phyloP scores from a whole-genome alignment of 2,888 invertebrate species.

The Cryptus armator region DNA sequence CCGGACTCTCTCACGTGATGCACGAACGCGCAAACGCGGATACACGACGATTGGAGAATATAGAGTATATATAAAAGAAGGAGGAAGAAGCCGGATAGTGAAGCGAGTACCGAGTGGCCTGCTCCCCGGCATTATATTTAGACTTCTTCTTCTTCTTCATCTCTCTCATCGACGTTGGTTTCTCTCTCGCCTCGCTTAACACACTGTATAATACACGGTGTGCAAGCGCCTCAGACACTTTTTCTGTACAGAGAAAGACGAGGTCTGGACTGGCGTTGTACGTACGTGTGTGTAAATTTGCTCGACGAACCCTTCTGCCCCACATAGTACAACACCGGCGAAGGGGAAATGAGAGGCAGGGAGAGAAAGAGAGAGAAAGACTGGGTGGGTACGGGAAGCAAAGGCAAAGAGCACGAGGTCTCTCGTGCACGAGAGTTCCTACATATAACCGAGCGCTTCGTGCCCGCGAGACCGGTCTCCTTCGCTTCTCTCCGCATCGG shows the following conservation, averaged over 20 bases:
- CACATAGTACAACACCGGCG: conserved; percentile 60
- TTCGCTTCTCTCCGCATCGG: conserved; percentile 37
- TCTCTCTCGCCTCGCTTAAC: conserved; percentile 42
- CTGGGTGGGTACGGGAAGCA: conserved; percentile 58
- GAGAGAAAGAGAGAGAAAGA: conserved; percentile 54
- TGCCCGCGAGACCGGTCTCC: conserved; percentile 61
- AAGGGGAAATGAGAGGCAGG: conserved; percentile 40
- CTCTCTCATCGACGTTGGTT: conserved; percentile 27
- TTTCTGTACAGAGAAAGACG: conserved; percentile 21
- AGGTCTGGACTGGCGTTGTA: not conserved
- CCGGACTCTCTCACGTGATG: conserved; percentile 60
- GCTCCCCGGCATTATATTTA: conserved; percentile 68
- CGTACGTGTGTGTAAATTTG: conserved; percentile 67
- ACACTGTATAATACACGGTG: conserved; percentile 43
- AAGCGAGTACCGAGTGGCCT: conserved; percentile 62
- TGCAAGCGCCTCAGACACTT: conserved; percentile 43
- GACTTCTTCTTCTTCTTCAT: conserved; percentile 54
- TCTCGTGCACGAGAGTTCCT: conserved; percentile 55
- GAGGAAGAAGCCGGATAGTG: conserved; percentile 22
- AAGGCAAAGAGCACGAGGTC: conserved; percentile 63
- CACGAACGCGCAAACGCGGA: conserved; percentile 57
- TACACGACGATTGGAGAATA: conserved; percentile 31
- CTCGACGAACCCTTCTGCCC: conserved; percentile 69
- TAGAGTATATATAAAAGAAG: conserved; percentile 15
- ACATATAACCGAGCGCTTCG: conserved; percentile 24